Evolutionary conservation across 2,797 vertebrate species (phyloP).

Genomic region (Sorex maritimensis): DNA sequence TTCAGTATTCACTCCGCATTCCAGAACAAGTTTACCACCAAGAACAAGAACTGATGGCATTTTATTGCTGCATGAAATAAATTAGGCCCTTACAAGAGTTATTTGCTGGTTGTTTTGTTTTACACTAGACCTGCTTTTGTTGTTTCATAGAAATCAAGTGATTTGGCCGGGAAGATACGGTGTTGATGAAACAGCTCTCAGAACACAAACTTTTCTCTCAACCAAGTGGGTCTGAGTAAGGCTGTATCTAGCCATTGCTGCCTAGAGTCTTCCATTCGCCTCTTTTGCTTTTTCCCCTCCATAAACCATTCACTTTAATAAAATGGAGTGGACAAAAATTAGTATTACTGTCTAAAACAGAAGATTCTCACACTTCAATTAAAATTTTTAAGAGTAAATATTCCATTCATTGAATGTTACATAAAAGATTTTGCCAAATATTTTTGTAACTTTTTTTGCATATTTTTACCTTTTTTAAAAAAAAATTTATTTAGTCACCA

Average conservation of each 20-base stretch:
- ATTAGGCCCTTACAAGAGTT: no score
- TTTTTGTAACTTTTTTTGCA: no score
- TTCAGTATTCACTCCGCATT: no score
- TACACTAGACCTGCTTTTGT: background rate
- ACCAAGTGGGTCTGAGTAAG: background rate
- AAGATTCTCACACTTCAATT: conserved; percentile 41
- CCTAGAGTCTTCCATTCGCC: background rate
- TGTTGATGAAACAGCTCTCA: background rate
- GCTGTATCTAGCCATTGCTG: background rate
- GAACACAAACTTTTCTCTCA: conserved; percentile 47
- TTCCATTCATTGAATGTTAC: conserved; percentile 26
- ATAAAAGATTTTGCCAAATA: background rate
- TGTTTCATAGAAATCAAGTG: conserved; percentile 62
- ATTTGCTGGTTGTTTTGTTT: no score
- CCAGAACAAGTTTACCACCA: no score
- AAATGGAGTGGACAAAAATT: background rate
- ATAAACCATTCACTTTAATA: conserved; percentile 43
- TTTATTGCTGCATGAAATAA: no score
- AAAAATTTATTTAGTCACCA: no score
- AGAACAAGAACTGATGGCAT: no score
- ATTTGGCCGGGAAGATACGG: background rate
- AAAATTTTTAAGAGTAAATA: conserved; percentile 4
- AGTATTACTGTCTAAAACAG: conserved; percentile 39
- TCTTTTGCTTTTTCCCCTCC: background rate
- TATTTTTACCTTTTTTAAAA: no score